A percentile compares a stretch with the other conserved stretches of the same genome.
Conservation (phyloP, 2,113 vertebrate genomes). For the Epinephelus lanceolatus region DNA sequence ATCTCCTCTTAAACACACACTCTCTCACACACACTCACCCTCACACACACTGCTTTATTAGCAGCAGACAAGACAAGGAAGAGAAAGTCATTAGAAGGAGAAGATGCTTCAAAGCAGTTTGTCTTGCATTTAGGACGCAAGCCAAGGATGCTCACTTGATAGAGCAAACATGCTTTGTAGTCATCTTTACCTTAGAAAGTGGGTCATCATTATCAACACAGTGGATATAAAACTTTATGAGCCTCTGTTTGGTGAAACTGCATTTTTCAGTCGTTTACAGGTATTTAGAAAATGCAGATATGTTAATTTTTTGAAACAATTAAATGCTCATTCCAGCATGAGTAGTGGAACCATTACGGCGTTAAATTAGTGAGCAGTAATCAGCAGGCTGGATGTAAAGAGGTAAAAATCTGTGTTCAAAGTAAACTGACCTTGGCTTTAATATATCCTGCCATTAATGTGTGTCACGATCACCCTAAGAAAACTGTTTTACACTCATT, state of each 20-base stretch:
- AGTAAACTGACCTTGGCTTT: background rate
- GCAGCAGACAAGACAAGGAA: conserved; percentile 29
- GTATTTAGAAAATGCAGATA: background rate
- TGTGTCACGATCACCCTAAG: conserved; percentile 36
- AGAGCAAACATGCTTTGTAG: conserved; percentile 42
- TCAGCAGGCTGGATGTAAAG: background rate
- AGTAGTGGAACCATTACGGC: background rate
- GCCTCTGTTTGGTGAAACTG: conserved; percentile 6
- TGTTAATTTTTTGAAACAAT: background rate
- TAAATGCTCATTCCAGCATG: background rate
- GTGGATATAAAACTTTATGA: conserved; percentile 23
- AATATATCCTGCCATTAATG: conserved; percentile 16
- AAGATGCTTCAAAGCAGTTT: conserved; percentile 64
- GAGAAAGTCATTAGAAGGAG: conserved; percentile 66
- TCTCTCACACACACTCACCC: conserved; percentile 5
- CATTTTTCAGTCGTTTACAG: background rate
- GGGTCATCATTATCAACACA: conserved; percentile 45
- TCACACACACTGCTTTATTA: conserved; percentile 50
- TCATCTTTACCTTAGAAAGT: conserved; percentile 55
- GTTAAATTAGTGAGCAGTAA: background rate
- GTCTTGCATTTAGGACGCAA: conserved; percentile 57
- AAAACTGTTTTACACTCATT: conserved; percentile 66
- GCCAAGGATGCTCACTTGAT: conserved; percentile 54
- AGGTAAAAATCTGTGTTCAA: conserved; percentile 1
- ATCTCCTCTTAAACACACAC: conserved; percentile 18